These are phyloP conservation scores for Parauchenoglanis ngamensis DNA, from an alignment of 2,797 vertebrate genomes.

Conservation along the genomic window DNA sequence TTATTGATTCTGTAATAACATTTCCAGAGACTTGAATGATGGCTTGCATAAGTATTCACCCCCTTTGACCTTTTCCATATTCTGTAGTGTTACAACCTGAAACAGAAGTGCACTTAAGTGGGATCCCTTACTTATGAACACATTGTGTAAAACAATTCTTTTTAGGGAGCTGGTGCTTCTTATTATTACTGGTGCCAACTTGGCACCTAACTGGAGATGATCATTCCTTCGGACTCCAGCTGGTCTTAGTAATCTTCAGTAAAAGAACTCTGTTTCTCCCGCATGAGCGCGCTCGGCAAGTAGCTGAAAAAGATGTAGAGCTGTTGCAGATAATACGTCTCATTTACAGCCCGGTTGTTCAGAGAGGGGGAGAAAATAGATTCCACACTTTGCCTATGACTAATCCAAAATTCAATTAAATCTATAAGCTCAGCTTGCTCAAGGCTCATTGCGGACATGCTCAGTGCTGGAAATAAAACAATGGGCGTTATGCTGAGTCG, in stretches of 20 bases:
- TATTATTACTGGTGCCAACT: background rate
- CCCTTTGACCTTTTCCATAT: background rate
- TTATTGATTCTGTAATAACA: background rate
- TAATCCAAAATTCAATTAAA: constrained; percentile 67
- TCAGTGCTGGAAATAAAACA: constrained; percentile 32
- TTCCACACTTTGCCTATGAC: constrained; percentile 60
- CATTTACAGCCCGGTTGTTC: constrained; percentile 54
- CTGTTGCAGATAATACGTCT: constrained; percentile 46
- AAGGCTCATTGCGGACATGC: constrained; percentile 55
- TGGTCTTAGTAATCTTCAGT: background rate
- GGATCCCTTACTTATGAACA: background rate
- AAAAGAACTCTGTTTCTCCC: constrained; percentile 37
- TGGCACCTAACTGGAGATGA: background rate
- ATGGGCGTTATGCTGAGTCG: background rate
- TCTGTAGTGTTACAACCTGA: no score
- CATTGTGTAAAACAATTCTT: background rate
- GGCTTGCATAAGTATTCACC: background rate
- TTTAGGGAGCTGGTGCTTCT: background rate
- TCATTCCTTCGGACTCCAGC: background rate
- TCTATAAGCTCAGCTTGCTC: constrained; percentile 62
- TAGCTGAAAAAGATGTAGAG: constrained; percentile 9
- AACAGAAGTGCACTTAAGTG: background rate
- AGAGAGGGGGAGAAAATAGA: constrained; percentile 43
- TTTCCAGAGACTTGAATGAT: background rate
- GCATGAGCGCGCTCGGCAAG: background rate